Conservation (phyloP, 1,140 invertebrate genomes). For the Cherax quadricarinatus region DNA sequence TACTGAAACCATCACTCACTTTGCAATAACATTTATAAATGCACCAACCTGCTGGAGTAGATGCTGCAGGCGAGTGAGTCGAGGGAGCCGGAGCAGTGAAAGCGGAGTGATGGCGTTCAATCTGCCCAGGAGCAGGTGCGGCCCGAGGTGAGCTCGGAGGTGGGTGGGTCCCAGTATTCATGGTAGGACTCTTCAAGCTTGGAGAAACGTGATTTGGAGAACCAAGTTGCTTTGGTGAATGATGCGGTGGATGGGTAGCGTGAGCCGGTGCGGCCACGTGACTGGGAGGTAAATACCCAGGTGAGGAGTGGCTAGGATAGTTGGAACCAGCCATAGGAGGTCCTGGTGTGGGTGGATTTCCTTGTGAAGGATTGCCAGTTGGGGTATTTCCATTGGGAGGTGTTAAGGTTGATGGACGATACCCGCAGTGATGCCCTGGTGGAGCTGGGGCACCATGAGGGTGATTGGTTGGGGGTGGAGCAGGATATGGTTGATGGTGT, state of each 20-base stretch:
- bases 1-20: constrained; percentile 27
- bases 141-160: constrained; percentile 36
- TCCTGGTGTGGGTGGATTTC: constrained; percentile 19
- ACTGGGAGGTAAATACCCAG: constrained; percentile 44
- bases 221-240: constrained; percentile 56
- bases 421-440: constrained; percentile 56
- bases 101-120: constrained; percentile 72
- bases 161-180: background rate
- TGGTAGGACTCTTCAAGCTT: constrained; percentile 36
- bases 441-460: constrained; percentile 23
- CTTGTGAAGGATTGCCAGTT: constrained; percentile 18
- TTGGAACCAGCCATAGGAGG: constrained; percentile 27
- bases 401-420: constrained; percentile 47
- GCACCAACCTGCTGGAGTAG: constrained; percentile 34
- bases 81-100: constrained; percentile 70
- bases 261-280: constrained; percentile 43
- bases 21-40: background rate
- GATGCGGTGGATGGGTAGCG: constrained; percentile 42
- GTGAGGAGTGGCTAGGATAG: constrained; percentile 55
- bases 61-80: constrained; percentile 54
- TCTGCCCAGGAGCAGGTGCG: constrained; percentile 40
- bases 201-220: constrained; percentile 56
- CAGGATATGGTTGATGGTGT: constrained; percentile 74
- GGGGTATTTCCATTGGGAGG: constrained; percentile 17
- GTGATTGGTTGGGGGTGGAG: constrained; percentile 56